Base-by-base conservation (phyloP, 2,888 invertebrate genomes). In the Lithophane ornitopus region DNA sequence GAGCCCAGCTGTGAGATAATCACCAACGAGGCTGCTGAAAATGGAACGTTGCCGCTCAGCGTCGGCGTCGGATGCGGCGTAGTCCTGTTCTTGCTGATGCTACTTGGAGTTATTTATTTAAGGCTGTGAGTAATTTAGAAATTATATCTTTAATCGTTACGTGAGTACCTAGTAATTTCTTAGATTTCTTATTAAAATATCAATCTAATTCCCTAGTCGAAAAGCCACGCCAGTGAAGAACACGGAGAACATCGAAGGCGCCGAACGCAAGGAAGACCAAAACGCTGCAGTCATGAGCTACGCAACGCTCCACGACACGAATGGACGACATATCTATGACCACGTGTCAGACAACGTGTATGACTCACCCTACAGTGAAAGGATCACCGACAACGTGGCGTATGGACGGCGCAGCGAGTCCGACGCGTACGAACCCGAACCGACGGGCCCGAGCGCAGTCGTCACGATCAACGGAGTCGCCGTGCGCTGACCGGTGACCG, bases 401-500 rank as follows among this genome's bases (percentile, higher is more conserved):
- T 97, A 97, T 81, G 96, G 96, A 0, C 91, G 95, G 6, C 89
- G 96, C 19, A 94, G 95, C 84, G 96, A 96, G 86, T 94, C 96
- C 0, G 96, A 96, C 2, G 95, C 96, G 0, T 97, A 97, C 91
- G 97, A 97, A 78, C 98, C 98, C 0, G 98, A 98, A 87, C 98
- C 98, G 0, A 97, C 97, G 67, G 95, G 96, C 0, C 96, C 96
- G 0, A 96, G 85, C 70, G 96, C 97, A 0, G 97, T 97, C 39
- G 98, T 99, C 89, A 99, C 99, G 63, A 98, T 99, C 89, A 99
- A 99, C 91, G 99, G 98, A 14, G 98, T 98, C 66, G 98, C 98
- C 58, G 98, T 98, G 69, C 98, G 98, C 96, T 98, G 97, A 95
- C 78, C 63, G 34, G 34, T n/a, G 39, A 41, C 46, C 26, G 44